Evolutionary conservation across 2,797 vertebrate species (phyloP).

Genomic region (Crax fasciolata): DNA sequence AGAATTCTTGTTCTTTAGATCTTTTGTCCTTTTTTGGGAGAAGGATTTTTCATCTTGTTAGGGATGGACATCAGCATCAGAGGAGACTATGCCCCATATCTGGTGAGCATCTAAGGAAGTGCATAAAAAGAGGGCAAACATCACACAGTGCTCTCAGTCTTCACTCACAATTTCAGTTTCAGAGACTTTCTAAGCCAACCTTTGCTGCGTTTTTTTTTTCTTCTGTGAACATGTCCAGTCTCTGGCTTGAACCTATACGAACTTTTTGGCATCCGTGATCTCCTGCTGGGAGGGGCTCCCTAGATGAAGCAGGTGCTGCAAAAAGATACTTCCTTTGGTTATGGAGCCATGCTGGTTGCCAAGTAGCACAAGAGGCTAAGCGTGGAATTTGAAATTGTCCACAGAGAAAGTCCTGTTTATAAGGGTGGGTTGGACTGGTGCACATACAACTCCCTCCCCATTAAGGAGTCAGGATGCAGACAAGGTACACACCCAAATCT

Average conservation of each 20-base stretch:
- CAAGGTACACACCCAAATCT: slow-evolving; percentile 1
- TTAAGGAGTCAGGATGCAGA: background rate
- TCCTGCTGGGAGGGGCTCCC: background rate
- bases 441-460: background rate
- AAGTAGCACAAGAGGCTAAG: background rate
- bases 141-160: background rate
- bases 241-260: background rate
- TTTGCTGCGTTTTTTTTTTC: background rate
- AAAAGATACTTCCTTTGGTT: background rate
- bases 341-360: background rate
- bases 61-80: background rate
- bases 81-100: background rate
- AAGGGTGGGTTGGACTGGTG: background rate
- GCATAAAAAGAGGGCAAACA: background rate
- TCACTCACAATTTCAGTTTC: background rate
- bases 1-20: background rate
- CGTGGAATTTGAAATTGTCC: background rate
- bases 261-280: fast-evolving
- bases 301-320: background rate
- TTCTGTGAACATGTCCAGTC: background rate
- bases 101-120: background rate
- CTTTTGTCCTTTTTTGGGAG: fast-evolving
- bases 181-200: background rate
- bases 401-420: background rate
- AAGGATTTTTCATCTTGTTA: background rate